Percentiles rank a stretch among this genome's conserved stretches.
These are phyloP conservation scores for Strigamia maritima DNA, from an alignment of 2,888 invertebrate species.

Conservation along the genomic window DNA sequence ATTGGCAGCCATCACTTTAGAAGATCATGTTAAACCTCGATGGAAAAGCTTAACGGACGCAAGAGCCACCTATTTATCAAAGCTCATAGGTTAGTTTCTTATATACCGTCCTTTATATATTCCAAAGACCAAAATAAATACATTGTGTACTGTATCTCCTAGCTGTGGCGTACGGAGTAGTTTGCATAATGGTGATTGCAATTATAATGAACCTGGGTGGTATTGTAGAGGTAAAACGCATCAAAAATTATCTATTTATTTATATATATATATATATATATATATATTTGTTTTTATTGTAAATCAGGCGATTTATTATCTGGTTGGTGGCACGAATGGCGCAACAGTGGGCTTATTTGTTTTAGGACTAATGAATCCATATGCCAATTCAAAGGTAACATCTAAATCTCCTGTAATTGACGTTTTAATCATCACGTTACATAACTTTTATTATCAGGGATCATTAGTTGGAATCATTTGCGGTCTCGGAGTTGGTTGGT, in stretches of 20 bases:
- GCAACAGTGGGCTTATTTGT: slow-evolving; percentile 25
- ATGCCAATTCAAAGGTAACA: slow-evolving; percentile 6
- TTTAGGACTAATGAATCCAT: slow-evolving; percentile 33
- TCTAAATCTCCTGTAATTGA: background rate
- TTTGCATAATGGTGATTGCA: slow-evolving; percentile 2
- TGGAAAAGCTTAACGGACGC: slow-evolving; percentile 3
- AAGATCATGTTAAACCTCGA: slow-evolving; percentile 66
- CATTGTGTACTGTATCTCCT: background rate
- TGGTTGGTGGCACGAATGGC: slow-evolving; percentile 31
- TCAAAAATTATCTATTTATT: too few species aligned
- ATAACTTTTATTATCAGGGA: background rate
- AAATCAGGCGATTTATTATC: slow-evolving; percentile 10
- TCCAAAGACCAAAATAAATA: background rate
- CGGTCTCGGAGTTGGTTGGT: background rate
- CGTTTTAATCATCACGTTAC: background rate
- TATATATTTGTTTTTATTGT: too few species aligned
- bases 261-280: too few species aligned
- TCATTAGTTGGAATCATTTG: background rate
- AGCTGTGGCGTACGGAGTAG: slow-evolving; percentile 18
- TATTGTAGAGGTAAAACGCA: slow-evolving; percentile 33
- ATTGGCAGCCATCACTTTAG: slow-evolving; percentile 82
- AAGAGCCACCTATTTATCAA: slow-evolving; percentile 31
- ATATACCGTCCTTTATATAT: too few species aligned
- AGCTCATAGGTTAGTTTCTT: slow-evolving; percentile 7
- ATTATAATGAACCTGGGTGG: slow-evolving; percentile 19